phyloP scores from a whole-genome alignment of 2,888 invertebrate genomes.

The Pollenia griseotomentosa region DNA sequence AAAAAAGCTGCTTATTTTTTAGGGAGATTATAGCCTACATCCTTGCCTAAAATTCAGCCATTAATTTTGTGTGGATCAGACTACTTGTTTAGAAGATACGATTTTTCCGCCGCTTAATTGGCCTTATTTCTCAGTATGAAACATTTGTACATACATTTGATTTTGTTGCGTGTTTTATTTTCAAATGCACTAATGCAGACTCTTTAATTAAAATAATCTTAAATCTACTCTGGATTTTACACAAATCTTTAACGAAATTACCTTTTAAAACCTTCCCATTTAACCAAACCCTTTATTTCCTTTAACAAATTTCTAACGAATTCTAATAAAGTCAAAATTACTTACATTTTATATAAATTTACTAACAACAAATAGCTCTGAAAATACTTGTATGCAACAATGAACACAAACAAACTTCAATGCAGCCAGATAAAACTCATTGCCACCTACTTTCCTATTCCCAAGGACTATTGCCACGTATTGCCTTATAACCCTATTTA shows the following conservation, averaged over 20 bases:
- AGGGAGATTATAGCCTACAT: too few species aligned
- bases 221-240: neutral
- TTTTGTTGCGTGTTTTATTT: too few species aligned
- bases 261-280: too few species aligned
- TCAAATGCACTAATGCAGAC: too few species aligned
- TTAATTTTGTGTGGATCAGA: too few species aligned
- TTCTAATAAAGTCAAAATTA: constrained; percentile 53
- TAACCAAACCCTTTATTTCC: neutral
- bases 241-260: too few species aligned
- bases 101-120: too few species aligned
- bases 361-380: constrained; percentile 23
- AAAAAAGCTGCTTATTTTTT: too few species aligned
- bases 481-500: constrained; percentile 34
- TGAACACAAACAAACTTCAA: neutral
- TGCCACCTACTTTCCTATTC: neutral
- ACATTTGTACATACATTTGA: too few species aligned
- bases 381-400: constrained; percentile 19
- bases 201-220: neutral
- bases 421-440: neutral
- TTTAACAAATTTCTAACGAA: neutral
- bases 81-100: too few species aligned
- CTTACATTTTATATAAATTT: constrained; percentile 14
- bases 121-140: too few species aligned
- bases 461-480: constrained; percentile 44
- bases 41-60: too few species aligned